Conservation (phyloP, 2,113 vertebrate species). For the Nibea albiflora region DNA sequence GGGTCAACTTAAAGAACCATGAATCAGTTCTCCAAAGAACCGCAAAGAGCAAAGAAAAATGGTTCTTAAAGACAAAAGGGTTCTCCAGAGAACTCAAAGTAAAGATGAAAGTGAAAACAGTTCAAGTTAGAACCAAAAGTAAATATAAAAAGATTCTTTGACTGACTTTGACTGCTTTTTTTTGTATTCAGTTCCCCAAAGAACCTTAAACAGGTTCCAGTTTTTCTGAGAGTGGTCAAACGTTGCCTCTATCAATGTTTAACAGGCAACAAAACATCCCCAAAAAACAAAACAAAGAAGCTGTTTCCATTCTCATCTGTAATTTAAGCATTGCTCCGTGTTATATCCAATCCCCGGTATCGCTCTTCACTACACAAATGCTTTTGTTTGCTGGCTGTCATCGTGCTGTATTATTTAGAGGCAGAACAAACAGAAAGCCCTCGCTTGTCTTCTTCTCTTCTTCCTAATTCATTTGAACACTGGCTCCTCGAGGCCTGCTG, state of each 20-base stretch:
- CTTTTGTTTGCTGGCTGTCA: constrained; percentile 71
- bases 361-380: constrained; percentile 45
- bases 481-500: constrained; percentile 64
- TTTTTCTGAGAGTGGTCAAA: constrained; percentile 11
- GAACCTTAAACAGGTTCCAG: too few relatives aligned
- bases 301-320: constrained; percentile 56
- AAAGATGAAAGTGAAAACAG: too few relatives aligned
- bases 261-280: constrained; percentile 40
- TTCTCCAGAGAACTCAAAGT: too few relatives aligned
- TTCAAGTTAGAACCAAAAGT: too few relatives aligned
- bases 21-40: too few relatives aligned
- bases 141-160: too few relatives aligned
- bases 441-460: constrained; percentile 48
- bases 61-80: too few relatives aligned
- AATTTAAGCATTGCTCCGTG: constrained; percentile 62
- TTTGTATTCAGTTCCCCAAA: too few relatives aligned
- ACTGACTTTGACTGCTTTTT: too few relatives aligned
- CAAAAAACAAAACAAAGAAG: constrained; percentile 22
- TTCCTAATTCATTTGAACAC: constrained; percentile 49
- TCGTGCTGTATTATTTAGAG: constrained; percentile 73
- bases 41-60: too few relatives aligned
- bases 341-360: constrained; percentile 23
- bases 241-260: neutral
- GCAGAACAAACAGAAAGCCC: constrained; percentile 67
- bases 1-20: too few relatives aligned